A percentile compares a stretch with the other conserved stretches of the same genome.
Evolutionary conservation across 2,113 vertebrate species (phyloP).

Genomic region (Rhipidura dahli): DNA sequence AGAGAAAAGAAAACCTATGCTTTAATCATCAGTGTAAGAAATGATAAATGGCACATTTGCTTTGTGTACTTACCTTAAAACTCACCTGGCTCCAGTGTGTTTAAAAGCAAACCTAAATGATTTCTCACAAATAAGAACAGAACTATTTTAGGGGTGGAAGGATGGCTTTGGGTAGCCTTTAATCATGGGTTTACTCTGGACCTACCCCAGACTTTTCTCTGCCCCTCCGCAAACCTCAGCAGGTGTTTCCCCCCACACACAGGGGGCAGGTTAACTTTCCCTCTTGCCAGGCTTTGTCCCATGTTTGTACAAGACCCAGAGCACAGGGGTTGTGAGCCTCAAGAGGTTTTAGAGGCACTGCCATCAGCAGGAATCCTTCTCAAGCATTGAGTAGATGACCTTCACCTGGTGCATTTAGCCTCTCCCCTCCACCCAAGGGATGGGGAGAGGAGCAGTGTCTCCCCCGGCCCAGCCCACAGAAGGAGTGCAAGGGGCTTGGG

Average conservation of each 20-base stretch:
- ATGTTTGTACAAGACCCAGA: background rate
- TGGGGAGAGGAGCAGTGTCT: rapidly evolving
- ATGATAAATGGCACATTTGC: background rate
- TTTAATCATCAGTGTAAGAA: background rate
- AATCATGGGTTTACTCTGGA: background rate
- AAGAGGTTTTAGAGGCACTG: background rate
- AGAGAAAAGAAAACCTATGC: background rate
- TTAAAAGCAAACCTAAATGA: background rate
- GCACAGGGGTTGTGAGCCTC: background rate
- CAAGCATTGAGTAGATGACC: rapidly evolving
- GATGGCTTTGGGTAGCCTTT: background rate
- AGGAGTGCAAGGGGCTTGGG: rapidly evolving
- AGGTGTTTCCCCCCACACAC: rapidly evolving
- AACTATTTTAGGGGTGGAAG: background rate
- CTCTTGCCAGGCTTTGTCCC: background rate
- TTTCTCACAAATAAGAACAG: background rate
- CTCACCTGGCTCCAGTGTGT: background rate
- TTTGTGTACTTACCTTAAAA: background rate
- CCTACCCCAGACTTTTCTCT: background rate
- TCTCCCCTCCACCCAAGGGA: background rate
- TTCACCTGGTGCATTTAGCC: background rate
- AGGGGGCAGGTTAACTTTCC: background rate
- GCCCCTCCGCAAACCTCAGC: background rate
- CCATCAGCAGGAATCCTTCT: background rate
- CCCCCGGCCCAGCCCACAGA: background rate